phyloP scores from a whole-genome alignment of 2,888 invertebrate species.

The Adineta ricciae region DNA sequence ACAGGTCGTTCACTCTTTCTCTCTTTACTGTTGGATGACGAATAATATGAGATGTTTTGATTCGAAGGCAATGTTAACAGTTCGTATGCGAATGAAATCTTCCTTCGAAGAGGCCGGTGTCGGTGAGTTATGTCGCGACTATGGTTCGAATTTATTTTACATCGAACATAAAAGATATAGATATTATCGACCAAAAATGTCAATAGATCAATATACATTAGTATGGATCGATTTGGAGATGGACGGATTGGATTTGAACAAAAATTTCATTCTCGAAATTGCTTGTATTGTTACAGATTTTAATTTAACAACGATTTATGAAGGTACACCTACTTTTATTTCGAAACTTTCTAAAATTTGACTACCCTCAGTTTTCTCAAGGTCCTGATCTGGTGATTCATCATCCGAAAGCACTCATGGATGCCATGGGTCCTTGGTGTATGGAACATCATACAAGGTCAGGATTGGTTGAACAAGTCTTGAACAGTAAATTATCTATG shows the following conservation, averaged over 20 bases:
- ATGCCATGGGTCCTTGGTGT: constrained; percentile 76
- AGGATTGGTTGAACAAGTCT: constrained; percentile 66
- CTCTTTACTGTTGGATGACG: too few species aligned
- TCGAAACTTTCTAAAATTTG: too few species aligned
- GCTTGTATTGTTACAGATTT: constrained; percentile 68
- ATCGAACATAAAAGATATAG: background rate
- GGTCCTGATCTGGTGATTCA: constrained; percentile 35
- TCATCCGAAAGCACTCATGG: constrained; percentile 59
- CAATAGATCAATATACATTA: background rate
- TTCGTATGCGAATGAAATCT: too few species aligned
- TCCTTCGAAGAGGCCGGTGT: too few species aligned
- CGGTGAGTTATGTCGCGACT: too few species aligned
- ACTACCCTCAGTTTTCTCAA: background rate
- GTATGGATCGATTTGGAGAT: constrained; percentile 53
- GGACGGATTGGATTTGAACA: constrained; percentile 65
- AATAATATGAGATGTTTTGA: too few species aligned
- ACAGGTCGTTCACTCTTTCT: too few species aligned
- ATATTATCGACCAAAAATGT: too few species aligned
- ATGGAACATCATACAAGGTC: constrained; percentile 68
- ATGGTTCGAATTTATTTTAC: too few species aligned
- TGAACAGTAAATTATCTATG: constrained; percentile 60
- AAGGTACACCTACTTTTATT: too few species aligned
- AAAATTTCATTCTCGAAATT: constrained; percentile 73
- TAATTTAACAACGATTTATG: constrained; percentile 21
- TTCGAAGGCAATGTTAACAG: too few species aligned